Base-by-base conservation (phyloP, 2,888 invertebrate species). In the Gonocerus acuteangulatus region DNA sequence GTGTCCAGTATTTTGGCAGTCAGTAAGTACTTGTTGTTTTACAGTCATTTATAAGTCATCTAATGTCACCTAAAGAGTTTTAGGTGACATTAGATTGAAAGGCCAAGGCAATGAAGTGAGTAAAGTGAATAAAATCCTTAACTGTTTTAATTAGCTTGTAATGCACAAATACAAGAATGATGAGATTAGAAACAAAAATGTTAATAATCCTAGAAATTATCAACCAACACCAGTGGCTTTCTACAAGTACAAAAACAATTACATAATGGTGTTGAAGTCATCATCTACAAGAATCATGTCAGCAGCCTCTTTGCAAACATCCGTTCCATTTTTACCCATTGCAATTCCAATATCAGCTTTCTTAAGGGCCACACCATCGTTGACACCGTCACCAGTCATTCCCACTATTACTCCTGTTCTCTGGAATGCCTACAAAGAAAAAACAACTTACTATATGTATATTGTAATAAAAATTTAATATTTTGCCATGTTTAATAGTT, bases 301-400 rank as follows among this genome's bases (percentile, higher is more conserved):
- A 1, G 99, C 93, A 0, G 99, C 99, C 76, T 99, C 99, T 76
- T 99, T 99, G 74, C 95, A 96, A 0, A 96, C 96, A 74, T 96
- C 96, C 0, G 96, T 96, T 3, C 96, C 96, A 73, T 91, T 91
- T 71, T 85, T 84, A 1, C 92, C 92, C 95, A 97, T 96, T 0
- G 96, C 95, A 67, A 99, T 95, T 45, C 97, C 99, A 71, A 99
- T 96, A 72, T 99, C 96, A 0, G 99, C 95, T 66, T 92, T 89
- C 73, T 95, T 96, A 22, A 99, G 76, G 0, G 99, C 99, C 16
- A 97, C 96, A 0, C 95, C 96, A 75, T 99, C 99, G 73, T 99
- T 99, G 0, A 99, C 97, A 1, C 99, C 99, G 74, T 99, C 99
- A 1, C 99, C 99, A 0, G 97, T 99, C 97, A 99, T 99, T 2